Evolutionary conservation across 2,888 invertebrate genomes (phyloP).

Genomic region (Malthinus flaveolus): DNA sequence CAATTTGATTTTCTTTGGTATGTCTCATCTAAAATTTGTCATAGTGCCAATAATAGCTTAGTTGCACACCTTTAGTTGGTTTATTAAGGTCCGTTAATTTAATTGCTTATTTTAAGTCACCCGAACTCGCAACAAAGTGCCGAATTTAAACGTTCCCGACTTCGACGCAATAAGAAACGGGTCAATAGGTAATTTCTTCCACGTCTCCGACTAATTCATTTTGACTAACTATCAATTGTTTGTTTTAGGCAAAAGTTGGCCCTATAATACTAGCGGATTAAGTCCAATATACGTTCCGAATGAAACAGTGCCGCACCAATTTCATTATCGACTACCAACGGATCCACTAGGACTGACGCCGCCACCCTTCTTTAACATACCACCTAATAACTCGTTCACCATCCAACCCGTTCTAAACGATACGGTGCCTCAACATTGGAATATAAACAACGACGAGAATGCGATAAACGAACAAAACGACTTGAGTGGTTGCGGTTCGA

Average conservation of each 20-base stretch:
- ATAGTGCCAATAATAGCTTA: no score
- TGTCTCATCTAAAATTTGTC: no score
- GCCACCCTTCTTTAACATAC: slow-evolving; percentile 17
- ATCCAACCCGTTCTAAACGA: slow-evolving; percentile 24
- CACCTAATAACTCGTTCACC: slow-evolving; percentile 8
- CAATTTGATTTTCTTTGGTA: no score
- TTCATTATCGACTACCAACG: slow-evolving; percentile 22
- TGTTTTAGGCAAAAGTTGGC: slow-evolving; percentile 48
- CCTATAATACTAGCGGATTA: slow-evolving; percentile 39
- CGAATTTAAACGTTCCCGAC: slow-evolving; percentile 36
- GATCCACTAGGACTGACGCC: slow-evolving; percentile 26
- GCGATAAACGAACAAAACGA: slow-evolving; percentile 13
- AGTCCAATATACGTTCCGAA: slow-evolving; percentile 37
- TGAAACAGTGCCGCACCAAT: slow-evolving; percentile 31
- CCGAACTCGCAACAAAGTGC: no score
- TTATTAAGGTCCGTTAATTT: no score
- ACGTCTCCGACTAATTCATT: no score
- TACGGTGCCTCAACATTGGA: slow-evolving; percentile 31
- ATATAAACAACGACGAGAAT: slow-evolving; percentile 21
- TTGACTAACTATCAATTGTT: no score
- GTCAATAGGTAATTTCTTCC: slow-evolving; percentile 48
- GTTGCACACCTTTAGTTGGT: no score
- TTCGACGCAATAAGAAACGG: slow-evolving; percentile 49
- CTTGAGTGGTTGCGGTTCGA: slow-evolving; percentile 18
- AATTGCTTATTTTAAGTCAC: no score